Percentiles rank a stretch among this genome's conserved stretches.
phyloP scores from a whole-genome alignment of 1,140 invertebrate genomes.

The Melanaphis sacchari region DNA sequence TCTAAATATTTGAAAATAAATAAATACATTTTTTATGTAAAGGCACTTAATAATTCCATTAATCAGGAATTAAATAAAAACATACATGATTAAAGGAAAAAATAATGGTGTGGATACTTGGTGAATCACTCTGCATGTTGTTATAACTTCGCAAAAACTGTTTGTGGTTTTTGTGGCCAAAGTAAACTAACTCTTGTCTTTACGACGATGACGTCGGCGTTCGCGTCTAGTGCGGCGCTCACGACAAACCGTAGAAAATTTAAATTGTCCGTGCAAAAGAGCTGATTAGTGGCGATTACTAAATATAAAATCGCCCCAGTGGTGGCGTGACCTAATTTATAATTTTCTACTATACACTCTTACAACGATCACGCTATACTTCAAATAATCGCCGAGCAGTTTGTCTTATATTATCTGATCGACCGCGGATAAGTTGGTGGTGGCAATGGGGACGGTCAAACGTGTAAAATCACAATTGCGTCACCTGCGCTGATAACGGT shows the following conservation, averaged over 20 bases:
- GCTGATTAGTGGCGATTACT: conserved; percentile 8
- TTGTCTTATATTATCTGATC: background rate
- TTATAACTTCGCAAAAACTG: background rate
- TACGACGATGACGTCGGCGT: background rate
- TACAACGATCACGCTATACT: background rate
- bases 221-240: background rate
- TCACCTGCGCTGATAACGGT: background rate
- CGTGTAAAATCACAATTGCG: background rate
- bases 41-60: background rate
- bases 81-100: background rate
- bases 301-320: background rate
- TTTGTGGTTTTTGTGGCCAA: background rate
- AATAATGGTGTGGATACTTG: background rate
- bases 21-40: background rate
- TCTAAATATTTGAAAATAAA: background rate
- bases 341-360: conserved; percentile 13
- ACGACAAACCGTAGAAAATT: conserved; percentile 23
- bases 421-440: background rate
- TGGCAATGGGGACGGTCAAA: background rate
- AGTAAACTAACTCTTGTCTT: background rate
- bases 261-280: conserved; percentile 38
- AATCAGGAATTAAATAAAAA: background rate
- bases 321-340: conserved; percentile 20
- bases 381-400: background rate
- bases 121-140: background rate